phyloP scores from a whole-genome alignment of 2,113 vertebrate genomes.

The Poicephalus meyeri region DNA sequence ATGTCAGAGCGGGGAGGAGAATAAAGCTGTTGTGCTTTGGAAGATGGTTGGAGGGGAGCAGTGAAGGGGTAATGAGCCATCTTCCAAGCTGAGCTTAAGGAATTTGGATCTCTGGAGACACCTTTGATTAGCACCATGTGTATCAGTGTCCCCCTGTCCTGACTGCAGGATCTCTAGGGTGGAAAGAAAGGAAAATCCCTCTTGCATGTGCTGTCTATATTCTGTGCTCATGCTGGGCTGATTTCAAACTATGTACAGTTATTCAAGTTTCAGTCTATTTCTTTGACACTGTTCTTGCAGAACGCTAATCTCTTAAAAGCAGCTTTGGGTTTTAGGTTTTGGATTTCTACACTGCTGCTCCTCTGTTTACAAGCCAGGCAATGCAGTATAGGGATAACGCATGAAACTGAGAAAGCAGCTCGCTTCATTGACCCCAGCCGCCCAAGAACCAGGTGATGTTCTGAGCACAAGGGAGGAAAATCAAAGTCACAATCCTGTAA shows the following conservation, averaged over 20 bases:
- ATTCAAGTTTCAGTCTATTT: background rate
- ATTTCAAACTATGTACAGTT: background rate
- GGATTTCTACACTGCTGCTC: background rate
- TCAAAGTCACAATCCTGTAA: background rate
- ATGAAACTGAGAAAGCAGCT: background rate
- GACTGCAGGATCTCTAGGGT: fast-evolving
- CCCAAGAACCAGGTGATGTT: background rate
- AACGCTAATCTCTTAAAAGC: background rate
- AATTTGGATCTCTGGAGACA: background rate
- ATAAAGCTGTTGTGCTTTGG: background rate
- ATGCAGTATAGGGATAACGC: background rate
- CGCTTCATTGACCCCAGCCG: background rate
- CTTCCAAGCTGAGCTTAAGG: background rate
- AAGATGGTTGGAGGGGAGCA: background rate
- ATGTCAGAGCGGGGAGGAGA: background rate
- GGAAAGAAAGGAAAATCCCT: background rate
- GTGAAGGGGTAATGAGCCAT: background rate
- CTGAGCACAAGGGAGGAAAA: background rate
- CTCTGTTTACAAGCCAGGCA: background rate
- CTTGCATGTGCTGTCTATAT: fast-evolving
- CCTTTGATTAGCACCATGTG: background rate
- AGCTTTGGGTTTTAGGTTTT: constrained; percentile 1
- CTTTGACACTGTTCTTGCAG: background rate
- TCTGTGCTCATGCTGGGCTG: background rate
- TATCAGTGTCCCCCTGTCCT: background rate